Base-by-base conservation (phyloP, 1,140 invertebrate species). In the Neodiprion pinetum region DNA sequence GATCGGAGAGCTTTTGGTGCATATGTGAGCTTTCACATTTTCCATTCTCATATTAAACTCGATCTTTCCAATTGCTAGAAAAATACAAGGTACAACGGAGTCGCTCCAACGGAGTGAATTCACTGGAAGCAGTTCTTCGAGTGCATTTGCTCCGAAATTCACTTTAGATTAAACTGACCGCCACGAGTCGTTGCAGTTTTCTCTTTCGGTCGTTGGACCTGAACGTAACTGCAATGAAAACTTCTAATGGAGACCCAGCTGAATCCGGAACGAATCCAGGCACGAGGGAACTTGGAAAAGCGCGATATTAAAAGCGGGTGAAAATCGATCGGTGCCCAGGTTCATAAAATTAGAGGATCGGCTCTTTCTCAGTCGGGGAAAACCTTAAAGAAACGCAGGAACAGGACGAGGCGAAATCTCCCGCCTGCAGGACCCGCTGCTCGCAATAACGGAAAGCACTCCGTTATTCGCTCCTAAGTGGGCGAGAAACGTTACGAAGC, bases 141-240 rank as follows among this genome's bases (percentile, higher is more conserved):
- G 67, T 69, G 40, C 67, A 69, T 69, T 69, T 69, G 1, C 67
- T 21, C 74, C 72, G 73, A 81, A 80, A 81, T 81, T 81, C 80
- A 80, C 80, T 81, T 81, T 80, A 75, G 77, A 81, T 81, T 81
- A 81, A 75, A 80, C 70, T 12, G 9, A 40, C 67, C 48, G 21
- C 47, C 73, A 73, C 23, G 65, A 48, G 53, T 61, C 53, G 53
- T 61, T 61, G 53, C 53, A 61, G 72, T 81, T 81, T 80, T 82
- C 79, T 77, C 77, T 79, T 76, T 77, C 74, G 72, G 77, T 80
- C 80, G 80, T 82, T 82, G 80, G 76, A 80, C 53, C 53, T n/a
- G 0, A 61, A 61, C 4, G 53, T 61, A 61, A 61, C 53, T 61
- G 53, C 53, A 17, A 61, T 61, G 53, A 9, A 61, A 61, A 61